phyloP scores from a whole-genome alignment of 1,140 invertebrate genomes.

The Ruditapes philippinarum region DNA sequence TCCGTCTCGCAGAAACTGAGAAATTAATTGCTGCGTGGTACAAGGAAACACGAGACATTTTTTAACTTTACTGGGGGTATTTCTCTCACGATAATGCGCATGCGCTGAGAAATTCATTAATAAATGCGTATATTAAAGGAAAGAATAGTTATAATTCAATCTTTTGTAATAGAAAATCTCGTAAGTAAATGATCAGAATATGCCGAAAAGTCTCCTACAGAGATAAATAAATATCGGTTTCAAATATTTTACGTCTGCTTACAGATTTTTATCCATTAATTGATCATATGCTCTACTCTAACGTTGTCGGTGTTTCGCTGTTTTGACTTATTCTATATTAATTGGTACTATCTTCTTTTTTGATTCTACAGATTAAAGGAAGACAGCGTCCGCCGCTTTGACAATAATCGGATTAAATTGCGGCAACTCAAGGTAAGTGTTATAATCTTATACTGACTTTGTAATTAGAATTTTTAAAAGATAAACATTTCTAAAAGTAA shows the following conservation, averaged over 20 bases:
- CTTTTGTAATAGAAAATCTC: neutral
- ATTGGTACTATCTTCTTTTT: neutral
- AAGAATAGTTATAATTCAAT: conserved; percentile 11
- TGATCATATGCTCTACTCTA: no score
- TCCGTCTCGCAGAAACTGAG: conserved; percentile 5
- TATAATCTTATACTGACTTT: no score
- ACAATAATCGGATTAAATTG: neutral
- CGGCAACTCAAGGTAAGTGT: neutral
- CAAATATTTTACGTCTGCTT: no score
- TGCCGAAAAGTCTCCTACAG: no score
- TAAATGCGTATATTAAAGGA: conserved; percentile 13
- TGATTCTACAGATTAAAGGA: neutral
- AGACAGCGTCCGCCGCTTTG: neutral
- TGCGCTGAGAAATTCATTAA: neutral
- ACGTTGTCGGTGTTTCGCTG: no score
- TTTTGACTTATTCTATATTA: neutral
- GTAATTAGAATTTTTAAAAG: no score
- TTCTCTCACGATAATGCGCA: neutral
- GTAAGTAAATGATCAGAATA: neutral
- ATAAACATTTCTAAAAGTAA: no score
- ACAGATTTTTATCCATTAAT: no score
- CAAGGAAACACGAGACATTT: neutral
- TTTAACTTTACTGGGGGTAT: neutral
- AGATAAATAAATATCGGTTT: no score
- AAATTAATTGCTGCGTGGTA: conserved; percentile 8